Base-by-base conservation (phyloP, 2,797 vertebrate species). In the Myotis myotis region DNA sequence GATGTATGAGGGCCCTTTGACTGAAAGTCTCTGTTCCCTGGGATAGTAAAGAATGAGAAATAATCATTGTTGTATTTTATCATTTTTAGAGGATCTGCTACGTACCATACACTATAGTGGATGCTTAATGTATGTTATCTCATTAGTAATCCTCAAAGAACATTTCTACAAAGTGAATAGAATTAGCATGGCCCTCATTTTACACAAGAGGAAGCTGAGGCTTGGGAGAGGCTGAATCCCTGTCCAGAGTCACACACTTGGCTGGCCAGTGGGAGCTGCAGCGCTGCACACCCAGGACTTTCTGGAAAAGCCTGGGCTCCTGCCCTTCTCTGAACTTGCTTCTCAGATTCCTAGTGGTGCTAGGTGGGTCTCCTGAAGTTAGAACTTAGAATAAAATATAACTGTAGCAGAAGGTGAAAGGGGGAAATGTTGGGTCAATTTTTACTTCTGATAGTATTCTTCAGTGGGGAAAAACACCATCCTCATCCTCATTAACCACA, bases 401-500 rank as follows among this genome's bases (percentile, higher is more conserved):
- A 89, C 51, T 74, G 51, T 87, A 94, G 78, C 53, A 87, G 55
- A 64, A 90, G 62, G 62, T 76, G 49, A 85, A 89, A 74, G 30
- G 91, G 92, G 95, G 49, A 47, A 25, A 66, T 79, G 47, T 68
- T 89, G 84, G 91, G 92, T 93, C 62, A 64, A 55, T 93, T 91
- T 79, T 85, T 85, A 81, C 81, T 95, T 94, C 78, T 87, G n/a
- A 78, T 86, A 72, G 70, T 92, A 30, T 96, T 94, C 78, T 95
- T 97, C 80, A 96, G 82, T 92, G 93, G 96, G 91, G 47, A 88
- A 95, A 87, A 90, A 83, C 82, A 96, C 96, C 97, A 97, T 97
- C 86, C 91, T 97, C 97, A 97, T 97, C 95, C 87, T 97, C 97
- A 97, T 97, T 93, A 96, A 96, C 93, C 94, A 95, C 96, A 76